Percentiles rank a stretch among this genome's conserved stretches.
These are phyloP conservation scores for Diorhabda sublineata DNA, from an alignment of 1,140 invertebrate genomes.

Conservation along the genomic window DNA sequence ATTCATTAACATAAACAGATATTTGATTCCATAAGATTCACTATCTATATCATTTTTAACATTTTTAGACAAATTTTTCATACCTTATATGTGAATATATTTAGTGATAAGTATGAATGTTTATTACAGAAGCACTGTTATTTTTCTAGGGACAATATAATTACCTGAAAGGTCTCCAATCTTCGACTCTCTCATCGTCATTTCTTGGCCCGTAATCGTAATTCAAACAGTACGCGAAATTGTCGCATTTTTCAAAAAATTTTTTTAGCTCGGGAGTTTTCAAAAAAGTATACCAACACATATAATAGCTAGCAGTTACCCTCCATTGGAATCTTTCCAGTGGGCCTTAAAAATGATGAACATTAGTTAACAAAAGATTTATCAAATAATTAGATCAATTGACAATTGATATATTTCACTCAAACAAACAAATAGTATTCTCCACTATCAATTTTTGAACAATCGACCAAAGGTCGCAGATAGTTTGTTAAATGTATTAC, in stretches of 20 bases:
- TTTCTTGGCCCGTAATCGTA: conserved; percentile 44
- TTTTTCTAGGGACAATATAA: background rate
- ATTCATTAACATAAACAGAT: too few species aligned
- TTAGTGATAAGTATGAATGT: too few species aligned
- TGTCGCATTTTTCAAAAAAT: conserved; percentile 57
- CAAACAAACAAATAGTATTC: too few species aligned
- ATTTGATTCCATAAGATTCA: too few species aligned
- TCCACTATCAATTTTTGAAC: too few species aligned
- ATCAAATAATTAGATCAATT: too few species aligned
- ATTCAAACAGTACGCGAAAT: conserved; percentile 57
- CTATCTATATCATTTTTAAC: too few species aligned
- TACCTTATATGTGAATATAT: too few species aligned
- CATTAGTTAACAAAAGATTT: background rate
- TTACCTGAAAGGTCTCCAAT: conserved; percentile 46
- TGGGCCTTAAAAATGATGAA: conserved; percentile 27
- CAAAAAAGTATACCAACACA: conserved; percentile 63
- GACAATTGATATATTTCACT: too few species aligned
- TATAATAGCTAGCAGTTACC: conserved; percentile 59
- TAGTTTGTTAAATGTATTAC: conserved; percentile 23
- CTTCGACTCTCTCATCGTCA: conserved; percentile 54
- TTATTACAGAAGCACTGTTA: too few species aligned
- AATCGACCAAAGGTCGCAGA: too few species aligned
- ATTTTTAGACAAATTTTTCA: too few species aligned
- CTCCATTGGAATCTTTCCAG: conserved; percentile 56
- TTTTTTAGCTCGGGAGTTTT: conserved; percentile 49